Evolutionary conservation across 2,888 invertebrate species (phyloP), one percentile per base, ranked within the genome.

Genomic region (Halocaridina rubra): DNA sequence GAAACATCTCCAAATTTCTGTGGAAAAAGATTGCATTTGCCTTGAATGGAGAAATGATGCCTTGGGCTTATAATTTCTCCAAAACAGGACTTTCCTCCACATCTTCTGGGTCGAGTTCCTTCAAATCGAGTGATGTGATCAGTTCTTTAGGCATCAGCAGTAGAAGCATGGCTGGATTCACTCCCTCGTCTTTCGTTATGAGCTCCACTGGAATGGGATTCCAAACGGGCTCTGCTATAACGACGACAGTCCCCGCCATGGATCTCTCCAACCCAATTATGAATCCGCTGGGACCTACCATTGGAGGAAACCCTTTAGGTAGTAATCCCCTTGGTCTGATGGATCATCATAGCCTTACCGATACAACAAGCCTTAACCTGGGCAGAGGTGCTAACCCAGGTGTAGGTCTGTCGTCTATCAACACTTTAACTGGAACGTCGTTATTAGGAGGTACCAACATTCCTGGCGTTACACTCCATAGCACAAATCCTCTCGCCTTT

Each of bases 231-330:
- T 64, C 59, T 27, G 75, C 86, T 27, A 64, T 46, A 22, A 82
- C 86, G 39, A 86, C 81, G 39, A 86, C 86, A 19, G 86, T 86
- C 8, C 69, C 86, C 3, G 86, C 86, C 19, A 67, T 86, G 13
- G 86, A 86, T 57, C 86, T 86, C 22, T 82, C 86, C 32, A 80
- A 86, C 29, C 86, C 86, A 13, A 79, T 81, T 8, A 39, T 82
- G 33, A 81, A 86, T 53, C 86, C 79, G n/a, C 46, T 86, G 5
- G 85, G 85, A n/a, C 57, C 61, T 19, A 85, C 69, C 77, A 32
- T 79, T 13, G 46, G 67, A 22, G 27, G 24, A 7, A 71, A 69
- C 30, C 59, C 72, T 16, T 22, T 72, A 13, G 22, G 33, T n/a
- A 74, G 19, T 59, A 74, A 81, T 30, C 80, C 80, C 16, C 27